Conservation (phyloP, 2,113 vertebrate species). For the Anseranas semipalmata region DNA sequence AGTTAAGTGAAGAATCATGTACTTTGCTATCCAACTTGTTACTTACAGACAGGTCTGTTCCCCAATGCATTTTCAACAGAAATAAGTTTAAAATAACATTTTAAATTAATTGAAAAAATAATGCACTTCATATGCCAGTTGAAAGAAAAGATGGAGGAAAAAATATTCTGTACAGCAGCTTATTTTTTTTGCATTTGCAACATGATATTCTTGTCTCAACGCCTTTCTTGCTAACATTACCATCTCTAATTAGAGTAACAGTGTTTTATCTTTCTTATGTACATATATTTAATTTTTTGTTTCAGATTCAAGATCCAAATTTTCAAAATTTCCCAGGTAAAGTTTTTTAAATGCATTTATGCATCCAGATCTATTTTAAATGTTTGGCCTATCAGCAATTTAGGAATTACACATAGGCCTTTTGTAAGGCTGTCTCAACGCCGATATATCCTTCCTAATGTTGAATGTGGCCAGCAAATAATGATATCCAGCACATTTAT, state of each 20-base stretch:
- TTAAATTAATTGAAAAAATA: constrained; percentile 11
- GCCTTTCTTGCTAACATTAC: neutral
- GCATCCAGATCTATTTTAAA: neutral
- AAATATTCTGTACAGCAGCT: neutral
- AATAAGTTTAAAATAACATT: neutral
- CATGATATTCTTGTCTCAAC: neutral
- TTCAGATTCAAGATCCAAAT: neutral
- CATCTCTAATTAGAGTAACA: neutral
- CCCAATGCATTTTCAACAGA: neutral
- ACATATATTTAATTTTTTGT: neutral
- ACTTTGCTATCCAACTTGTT: neutral
- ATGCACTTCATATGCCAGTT: neutral
- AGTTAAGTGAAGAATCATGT: neutral
- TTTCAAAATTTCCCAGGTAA: neutral
- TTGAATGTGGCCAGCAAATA: neutral
- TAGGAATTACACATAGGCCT: neutral
- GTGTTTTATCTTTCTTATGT: neutral
- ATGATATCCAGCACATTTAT: fast-evolving
- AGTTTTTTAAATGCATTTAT: neutral
- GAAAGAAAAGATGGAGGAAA: neutral
- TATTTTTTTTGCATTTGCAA: neutral
- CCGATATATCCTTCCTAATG: neutral
- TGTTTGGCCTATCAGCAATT: neutral
- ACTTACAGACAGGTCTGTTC: neutral
- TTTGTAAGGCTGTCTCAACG: neutral